Conservation (phyloP, 2,888 invertebrate species). For the Drosophila rubida region DNA sequence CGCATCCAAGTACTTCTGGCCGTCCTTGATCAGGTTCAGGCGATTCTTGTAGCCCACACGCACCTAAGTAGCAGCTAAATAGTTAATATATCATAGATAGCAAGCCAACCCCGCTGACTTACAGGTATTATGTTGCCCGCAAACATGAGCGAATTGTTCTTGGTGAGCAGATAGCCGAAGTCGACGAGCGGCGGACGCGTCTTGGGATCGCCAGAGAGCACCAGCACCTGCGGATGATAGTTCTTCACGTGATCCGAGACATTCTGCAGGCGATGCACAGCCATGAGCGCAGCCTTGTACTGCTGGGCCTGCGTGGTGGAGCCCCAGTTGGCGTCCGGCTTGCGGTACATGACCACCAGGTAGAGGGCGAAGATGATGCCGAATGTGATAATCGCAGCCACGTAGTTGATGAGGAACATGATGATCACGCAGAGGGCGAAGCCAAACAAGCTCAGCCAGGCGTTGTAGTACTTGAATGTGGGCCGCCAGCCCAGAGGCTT, state of each 20-base stretch:
- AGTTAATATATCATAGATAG: neutral
- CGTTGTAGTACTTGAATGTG: conserved; percentile 96
- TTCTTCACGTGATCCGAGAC: conserved; percentile 99
- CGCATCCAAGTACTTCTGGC: conserved; percentile 92
- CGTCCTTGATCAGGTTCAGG: conserved; percentile 87
- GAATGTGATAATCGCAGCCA: conserved; percentile 96
- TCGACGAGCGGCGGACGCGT: conserved; percentile 95
- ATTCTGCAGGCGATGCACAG: conserved; percentile 91
- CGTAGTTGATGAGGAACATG: conserved; percentile 98
- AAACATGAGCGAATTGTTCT: conserved; percentile 94
- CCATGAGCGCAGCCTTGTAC: conserved; percentile 95
- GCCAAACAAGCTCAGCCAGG: conserved; percentile 94
- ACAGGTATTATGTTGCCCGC: conserved; percentile 95
- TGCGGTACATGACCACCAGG: conserved; percentile 95
- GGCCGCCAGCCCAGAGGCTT: conserved; percentile 96
- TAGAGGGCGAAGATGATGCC: conserved; percentile 95
- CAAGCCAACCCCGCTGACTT: conserved; percentile 65
- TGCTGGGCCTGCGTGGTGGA: conserved; percentile 98
- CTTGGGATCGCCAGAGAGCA: conserved; percentile 93
- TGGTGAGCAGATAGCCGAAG: conserved; percentile 95
- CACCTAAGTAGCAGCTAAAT: conserved; percentile 83
- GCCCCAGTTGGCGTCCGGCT: conserved; percentile 99
- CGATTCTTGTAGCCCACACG: conserved; percentile 88
- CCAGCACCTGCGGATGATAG: conserved; percentile 95
- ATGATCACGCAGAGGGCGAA: conserved; percentile 93